Evolutionary conservation across 64 coral and sea anemone genomes (phyloP).

Genomic region (Hydrozoanthus tunicans): DNA sequence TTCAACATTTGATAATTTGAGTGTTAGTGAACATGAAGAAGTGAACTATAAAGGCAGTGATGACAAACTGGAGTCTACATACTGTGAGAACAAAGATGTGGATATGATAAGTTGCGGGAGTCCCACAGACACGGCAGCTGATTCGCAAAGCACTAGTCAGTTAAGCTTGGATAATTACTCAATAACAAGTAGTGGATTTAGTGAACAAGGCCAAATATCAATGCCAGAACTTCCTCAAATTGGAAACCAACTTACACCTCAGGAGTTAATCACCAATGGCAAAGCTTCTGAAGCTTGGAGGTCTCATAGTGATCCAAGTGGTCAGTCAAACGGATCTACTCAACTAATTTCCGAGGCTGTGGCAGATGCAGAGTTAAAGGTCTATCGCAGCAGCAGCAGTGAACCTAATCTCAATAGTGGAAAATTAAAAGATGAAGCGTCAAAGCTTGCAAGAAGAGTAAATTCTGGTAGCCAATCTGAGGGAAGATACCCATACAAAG

Average conservation of each 20-base stretch:
- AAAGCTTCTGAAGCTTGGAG: conserved; percentile 80
- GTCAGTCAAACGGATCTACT: conserved; percentile 68
- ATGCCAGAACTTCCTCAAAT: conserved; percentile 72
- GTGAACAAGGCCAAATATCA: conserved; percentile 74
- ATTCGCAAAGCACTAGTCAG: conserved; percentile 74
- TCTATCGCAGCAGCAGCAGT: conserved; percentile 85
- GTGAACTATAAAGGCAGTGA: conserved; percentile 52
- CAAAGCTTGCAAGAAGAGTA: conserved; percentile 68
- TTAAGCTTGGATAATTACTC: conserved; percentile 79
- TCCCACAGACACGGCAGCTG: conserved; percentile 31
- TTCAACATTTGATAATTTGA: conserved; percentile 57
- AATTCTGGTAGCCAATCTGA: conserved; percentile 52
- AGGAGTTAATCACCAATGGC: conserved; percentile 13
- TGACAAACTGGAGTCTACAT: conserved; percentile 3
- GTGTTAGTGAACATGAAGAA: conserved; percentile 69
- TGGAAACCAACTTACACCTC: conserved; percentile 27
- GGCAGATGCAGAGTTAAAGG: conserved; percentile 77
- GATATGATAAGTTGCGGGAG: conserved; percentile 61
- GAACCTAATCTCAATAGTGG: conserved; percentile 75
- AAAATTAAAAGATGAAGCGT: conserved; percentile 82
- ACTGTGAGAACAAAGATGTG: conserved; percentile 49
- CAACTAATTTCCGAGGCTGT: conserved; percentile 71
- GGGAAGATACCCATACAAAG: conserved; percentile 39
- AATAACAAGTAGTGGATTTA: conserved; percentile 92
- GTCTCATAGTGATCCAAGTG: conserved; percentile 82